phyloP scores from a whole-genome alignment of 1,140 invertebrate genomes.

The Drosophila busckii region DNA sequence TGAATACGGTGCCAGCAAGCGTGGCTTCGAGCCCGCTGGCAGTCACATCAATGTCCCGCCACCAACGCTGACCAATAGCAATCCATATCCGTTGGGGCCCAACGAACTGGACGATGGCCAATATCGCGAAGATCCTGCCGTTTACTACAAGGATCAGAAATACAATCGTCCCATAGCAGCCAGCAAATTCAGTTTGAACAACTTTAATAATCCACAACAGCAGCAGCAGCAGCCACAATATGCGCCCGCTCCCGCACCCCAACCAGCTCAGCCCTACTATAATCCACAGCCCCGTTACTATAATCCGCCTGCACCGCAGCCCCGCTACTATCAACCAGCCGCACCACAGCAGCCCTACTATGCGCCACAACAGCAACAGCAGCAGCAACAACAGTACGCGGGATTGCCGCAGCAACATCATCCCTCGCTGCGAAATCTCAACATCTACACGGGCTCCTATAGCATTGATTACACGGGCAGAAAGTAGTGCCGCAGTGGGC shows the following conservation, averaged over 20 bases:
- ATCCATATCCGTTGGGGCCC: constrained; percentile 81
- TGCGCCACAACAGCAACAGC: constrained; percentile 60
- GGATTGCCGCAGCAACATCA: constrained; percentile 62
- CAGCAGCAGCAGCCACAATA: constrained; percentile 57
- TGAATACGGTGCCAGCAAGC: constrained; percentile 92
- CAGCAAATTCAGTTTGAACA: constrained; percentile 68
- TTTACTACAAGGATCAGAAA: constrained; percentile 87
- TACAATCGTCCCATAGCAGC: constrained; percentile 80
- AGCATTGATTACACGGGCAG: constrained; percentile 77
- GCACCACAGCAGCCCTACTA: constrained; percentile 50
- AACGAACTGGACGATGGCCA: constrained; percentile 89
- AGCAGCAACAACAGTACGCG: constrained; percentile 54
- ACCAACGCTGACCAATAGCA: constrained; percentile 82
- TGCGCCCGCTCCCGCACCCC: constrained; percentile 47
- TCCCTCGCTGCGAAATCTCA: constrained; percentile 65
- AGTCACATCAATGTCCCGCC: constrained; percentile 89
- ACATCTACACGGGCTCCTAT: constrained; percentile 73
- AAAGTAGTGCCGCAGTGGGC: constrained; percentile 37
- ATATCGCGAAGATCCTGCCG: constrained; percentile 88
- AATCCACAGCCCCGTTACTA: constrained; percentile 66
- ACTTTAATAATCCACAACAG: constrained; percentile 46
- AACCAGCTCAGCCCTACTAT: constrained; percentile 64
- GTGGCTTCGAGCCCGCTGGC: constrained; percentile 90
- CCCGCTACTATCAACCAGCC: constrained; percentile 77
- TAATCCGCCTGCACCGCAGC: constrained; percentile 57